These are phyloP conservation scores for Amblyteles armatorius DNA, from an alignment of 2,888 invertebrate species.

Conservation along the genomic window DNA sequence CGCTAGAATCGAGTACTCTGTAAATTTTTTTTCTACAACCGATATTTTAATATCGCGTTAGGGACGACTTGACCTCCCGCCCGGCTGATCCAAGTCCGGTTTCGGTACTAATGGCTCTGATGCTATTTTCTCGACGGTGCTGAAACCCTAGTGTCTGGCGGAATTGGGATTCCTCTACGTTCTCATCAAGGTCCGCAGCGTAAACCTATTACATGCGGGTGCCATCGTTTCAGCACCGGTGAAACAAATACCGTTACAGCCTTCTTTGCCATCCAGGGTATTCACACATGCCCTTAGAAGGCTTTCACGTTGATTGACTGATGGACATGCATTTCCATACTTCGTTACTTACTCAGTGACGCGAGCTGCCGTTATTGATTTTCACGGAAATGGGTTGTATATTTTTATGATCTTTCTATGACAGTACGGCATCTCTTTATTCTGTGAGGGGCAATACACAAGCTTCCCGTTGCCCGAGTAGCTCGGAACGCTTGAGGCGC, in stretches of 20 bases:
- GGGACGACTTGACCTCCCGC: no score
- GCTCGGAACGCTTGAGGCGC: conserved; percentile 10
- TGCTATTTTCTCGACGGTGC: no score
- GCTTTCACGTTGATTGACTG: background rate
- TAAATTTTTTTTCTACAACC: background rate
- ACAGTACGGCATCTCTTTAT: background rate
- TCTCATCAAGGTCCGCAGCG: no score
- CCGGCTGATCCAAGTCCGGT: no score
- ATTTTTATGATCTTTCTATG: background rate
- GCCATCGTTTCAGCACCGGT: no score
- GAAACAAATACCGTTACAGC: background rate
- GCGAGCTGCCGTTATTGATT: background rate
- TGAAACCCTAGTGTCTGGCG: no score
- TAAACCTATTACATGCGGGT: no score
- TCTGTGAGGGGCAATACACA: background rate
- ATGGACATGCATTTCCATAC: background rate
- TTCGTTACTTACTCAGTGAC: background rate
- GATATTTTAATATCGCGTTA: no score
- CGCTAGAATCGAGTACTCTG: background rate
- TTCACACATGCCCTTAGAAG: background rate
- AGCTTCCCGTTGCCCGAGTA: background rate
- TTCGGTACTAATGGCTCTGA: no score
- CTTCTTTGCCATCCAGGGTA: background rate
- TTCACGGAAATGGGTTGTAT: background rate
- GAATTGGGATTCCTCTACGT: no score